Evolutionary conservation across 2,113 vertebrate species (phyloP).

Genomic region (Nycticorax nycticorax): DNA sequence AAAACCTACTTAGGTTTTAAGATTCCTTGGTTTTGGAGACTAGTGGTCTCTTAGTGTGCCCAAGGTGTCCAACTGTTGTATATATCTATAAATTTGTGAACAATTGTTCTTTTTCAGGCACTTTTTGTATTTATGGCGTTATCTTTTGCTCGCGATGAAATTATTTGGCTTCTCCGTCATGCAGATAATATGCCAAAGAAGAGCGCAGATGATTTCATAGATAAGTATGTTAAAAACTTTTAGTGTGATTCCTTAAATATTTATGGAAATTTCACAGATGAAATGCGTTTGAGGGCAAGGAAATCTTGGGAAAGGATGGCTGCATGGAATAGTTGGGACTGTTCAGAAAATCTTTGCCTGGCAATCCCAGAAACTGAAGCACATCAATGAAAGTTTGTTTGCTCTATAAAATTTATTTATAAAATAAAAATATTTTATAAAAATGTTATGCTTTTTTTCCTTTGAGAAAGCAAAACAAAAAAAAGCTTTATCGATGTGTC

Average conservation of each 20-base stretch:
- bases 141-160: conserved; percentile 97
- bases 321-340: background rate
- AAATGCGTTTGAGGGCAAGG: background rate
- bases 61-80: background rate
- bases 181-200: conserved; percentile 99
- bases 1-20: background rate
- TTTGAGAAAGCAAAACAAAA: background rate
- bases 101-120: conserved; percentile 76
- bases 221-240: conserved; percentile 84
- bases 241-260: background rate
- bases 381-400: background rate
- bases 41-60: background rate
- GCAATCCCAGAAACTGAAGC: background rate
- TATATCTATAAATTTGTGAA: background rate
- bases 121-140: conserved; percentile 99
- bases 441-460: background rate
- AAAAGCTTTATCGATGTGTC: background rate
- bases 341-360: background rate
- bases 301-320: background rate
- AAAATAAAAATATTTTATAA: background rate
- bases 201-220: conserved; percentile 97
- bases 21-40: background rate
- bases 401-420: background rate
- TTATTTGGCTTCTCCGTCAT: conserved; percentile 97
- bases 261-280: background rate